Base-by-base conservation (phyloP, 1,140 invertebrate genomes). In the Tribolium castaneum region DNA sequence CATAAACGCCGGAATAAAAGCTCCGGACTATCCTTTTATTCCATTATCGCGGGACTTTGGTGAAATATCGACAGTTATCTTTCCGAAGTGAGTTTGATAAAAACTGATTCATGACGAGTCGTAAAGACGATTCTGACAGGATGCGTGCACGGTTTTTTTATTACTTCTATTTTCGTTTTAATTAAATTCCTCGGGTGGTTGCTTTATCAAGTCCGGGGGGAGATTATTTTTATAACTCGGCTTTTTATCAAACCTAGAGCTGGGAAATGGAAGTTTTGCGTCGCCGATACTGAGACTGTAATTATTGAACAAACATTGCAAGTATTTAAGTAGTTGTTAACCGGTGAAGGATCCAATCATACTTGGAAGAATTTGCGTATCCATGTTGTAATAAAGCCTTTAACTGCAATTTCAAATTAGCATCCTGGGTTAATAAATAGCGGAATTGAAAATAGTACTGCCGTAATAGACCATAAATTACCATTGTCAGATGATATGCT, bases 21-120 rank as follows among this genome's bases (percentile, higher is more conserved):
- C 59, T 66, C 59, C 59, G 7, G 25, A 66, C 59, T 66, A 66
- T 66, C 59, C 52, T 56, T 50, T 73, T 77, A 72, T 77, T 77
- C 66, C 54, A 54, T 70, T 77, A 54, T 77, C 70, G 22, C 50
- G 22, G 13, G 19, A 66, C 13, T 59, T 66, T 39, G 3, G 59
- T 25, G 12, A 66, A 77, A 77, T 77, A 77, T 77, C 52, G 76
- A 77, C 76, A 77, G 45, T 75, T 75, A 75, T 75, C 39, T 75
- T 75, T 49, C 22, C 22, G 6, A 34, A 35, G 25, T 12, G 16
- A 25, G 12, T 66, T 66, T 66, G 59, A 66, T 66, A 66, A 66
- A 66, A 66, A 66, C 59, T 66, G 59, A 66, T 66, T 66, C n/a
- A 66, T 35, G 59, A 10, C n/a, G 59, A 12, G 59, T 66, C 59